Base-by-base conservation (phyloP, 2,888 invertebrate species). In the Oscheius sp. region DNA sequence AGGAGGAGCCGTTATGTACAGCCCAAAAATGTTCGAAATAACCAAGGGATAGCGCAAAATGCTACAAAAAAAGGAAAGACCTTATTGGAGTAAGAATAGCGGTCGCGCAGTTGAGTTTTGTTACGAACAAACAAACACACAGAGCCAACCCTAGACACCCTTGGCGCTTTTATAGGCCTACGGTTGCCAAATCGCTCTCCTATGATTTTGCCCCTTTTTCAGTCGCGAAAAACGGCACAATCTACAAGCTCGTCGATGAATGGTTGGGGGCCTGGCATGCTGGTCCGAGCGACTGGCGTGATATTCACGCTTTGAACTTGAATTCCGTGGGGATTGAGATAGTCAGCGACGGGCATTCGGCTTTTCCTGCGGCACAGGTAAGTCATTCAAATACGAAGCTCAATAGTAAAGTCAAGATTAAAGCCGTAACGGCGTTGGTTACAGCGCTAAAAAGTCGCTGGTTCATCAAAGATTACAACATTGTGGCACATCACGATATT, bases 271-370 rank as follows among this genome's bases (percentile, higher is more conserved):
- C 74, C 11, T 74, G 60, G 51, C 74, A 74, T 33, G 74, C 74
- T 1, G 74, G 74, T 1, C 1, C 7, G 13, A 70, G 74, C 9
- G 35, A 21, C 7, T 74, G 70, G 70, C 29, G 74, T 21, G 70
- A 48, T 21, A 55, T 74, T 5, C 35, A 42, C 13, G 32, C 42
- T n/a, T 35, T 74, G 4, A 74, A 74, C 47, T 59, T 33, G 7
- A 2, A 70, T n/a, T 74, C 74, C 1, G 48, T 70, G 29, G 74
- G 74, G 10, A 74, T 74, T 1, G 74, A 74, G 33, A 70, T 42
- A n/a, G 74, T 74, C 11, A 74, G 70, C 55, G 21, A 51, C 50
- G 74, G 74, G 5, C 35, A 48, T 10, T 48, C 63, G 11, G 50
- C 70, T 2, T 74, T 70, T 47, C 29, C 57, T 4, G 29, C 51